Base-by-base conservation (phyloP, 2,888 invertebrate genomes). In the Epinotia nisella region DNA sequence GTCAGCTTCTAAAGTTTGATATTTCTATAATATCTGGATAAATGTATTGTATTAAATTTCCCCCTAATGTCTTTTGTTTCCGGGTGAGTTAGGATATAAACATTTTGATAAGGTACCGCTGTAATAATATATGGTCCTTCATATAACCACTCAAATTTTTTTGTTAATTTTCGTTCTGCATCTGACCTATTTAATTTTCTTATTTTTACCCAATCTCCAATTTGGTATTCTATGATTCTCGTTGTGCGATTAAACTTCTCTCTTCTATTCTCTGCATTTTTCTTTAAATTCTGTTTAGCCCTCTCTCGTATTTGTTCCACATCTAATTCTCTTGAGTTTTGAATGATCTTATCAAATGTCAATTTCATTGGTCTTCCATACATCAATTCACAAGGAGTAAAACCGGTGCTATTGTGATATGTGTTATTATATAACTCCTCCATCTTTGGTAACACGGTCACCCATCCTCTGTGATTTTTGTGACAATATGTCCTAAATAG, bases 101-200 rank as follows among this genome's bases (percentile, higher is more conserved):
- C 59, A 59, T 59, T 59, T 59, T 59, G 59, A 59, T 59, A 59
- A 2, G 59, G 59, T 9, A 35, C 10, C 10, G 35, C 59, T 0
- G 59, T 35, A 17, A 39, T 39, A 4, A 59, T 3, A 39, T 9
- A 59, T 1, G 59, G 59, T 17, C 59, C 59, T 17, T 29, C 59
- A 17, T 35, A 59, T 17, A 59, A 17, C 5, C 7, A 10, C 2
- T n/a, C n/a, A 59, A 59, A n/a, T 17, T 59, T 59, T n/a, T 59
- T 59, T 39, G 59, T 59, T 39, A 59, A 29, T 10, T 59, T 59
- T 0, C 29, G 39, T 7, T 59, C n/a, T 11, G 59, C 59, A 35
- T 17, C 59, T 1, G 35, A 59, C 49, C 15, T 70, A 70, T 9
- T 13, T 67, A 11, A 71, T 62, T 11, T 17, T 74, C 41, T 21